Conservation (phyloP, 2,113 vertebrate genomes). For the Gracilinanus agilis region DNA sequence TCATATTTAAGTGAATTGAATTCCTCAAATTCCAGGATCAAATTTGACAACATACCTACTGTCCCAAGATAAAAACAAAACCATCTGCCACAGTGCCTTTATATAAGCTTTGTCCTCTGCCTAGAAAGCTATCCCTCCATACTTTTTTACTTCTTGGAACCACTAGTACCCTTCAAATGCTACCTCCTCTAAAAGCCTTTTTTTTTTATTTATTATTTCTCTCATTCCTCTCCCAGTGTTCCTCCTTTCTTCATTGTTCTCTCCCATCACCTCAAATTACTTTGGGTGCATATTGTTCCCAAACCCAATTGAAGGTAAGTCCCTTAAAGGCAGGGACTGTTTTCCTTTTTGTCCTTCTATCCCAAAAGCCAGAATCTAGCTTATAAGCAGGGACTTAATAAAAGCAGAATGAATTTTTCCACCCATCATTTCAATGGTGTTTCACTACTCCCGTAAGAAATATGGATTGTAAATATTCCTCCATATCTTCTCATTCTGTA, state of each 20-base stretch:
- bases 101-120: neutral
- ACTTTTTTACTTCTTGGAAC: too few relatives aligned
- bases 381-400: neutral
- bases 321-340: neutral
- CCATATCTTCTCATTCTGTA: neutral
- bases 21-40: neutral
- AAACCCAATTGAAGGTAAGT: conserved; percentile 23
- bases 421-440: neutral
- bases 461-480: neutral
- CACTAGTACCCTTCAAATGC: neutral
- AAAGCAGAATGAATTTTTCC: neutral
- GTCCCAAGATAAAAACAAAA: neutral
- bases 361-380: neutral
- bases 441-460: neutral
- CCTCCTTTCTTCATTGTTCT: too few relatives aligned
- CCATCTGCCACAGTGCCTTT: neutral
- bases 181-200: neutral
- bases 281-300: neutral
- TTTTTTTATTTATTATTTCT: conserved; percentile 45
- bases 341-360: conserved; percentile 27
- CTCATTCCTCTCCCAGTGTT: neutral
- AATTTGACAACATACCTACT: neutral
- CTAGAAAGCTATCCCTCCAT: neutral
- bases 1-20: neutral
- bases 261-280: neutral